A percentile compares a stretch with the other conserved stretches of the same genome.
Evolutionary conservation across 2,888 invertebrate genomes (phyloP).

Genomic region (Dendrolimus houi): DNA sequence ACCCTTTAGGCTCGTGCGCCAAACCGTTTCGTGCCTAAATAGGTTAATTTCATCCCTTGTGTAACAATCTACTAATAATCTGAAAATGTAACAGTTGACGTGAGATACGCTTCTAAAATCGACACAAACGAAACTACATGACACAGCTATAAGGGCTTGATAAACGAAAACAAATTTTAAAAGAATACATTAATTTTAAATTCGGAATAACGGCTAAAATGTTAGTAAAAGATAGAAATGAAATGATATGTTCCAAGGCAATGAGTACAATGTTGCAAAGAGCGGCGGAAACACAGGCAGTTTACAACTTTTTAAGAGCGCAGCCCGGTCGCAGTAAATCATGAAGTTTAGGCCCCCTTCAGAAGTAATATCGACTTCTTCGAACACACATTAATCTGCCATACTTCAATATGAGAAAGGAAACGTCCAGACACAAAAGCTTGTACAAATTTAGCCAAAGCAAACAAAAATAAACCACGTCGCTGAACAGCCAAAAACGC

Average conservation of each 20-base stretch:
- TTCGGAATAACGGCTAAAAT: too few relatives aligned
- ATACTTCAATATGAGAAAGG: slow-evolving; percentile 67
- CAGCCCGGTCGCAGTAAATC: slow-evolving; percentile 66
- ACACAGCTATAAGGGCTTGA: too few relatives aligned
- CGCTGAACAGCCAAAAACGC: slow-evolving; percentile 10
- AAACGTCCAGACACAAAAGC: slow-evolving; percentile 53
- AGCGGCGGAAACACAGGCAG: slow-evolving; percentile 67
- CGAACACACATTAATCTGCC: slow-evolving; percentile 71
- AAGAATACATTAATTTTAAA: too few relatives aligned
- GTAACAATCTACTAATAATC: too few relatives aligned
- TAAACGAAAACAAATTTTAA: too few relatives aligned
- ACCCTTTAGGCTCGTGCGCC: too few relatives aligned
- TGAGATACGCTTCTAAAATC: too few relatives aligned
- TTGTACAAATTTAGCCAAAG: slow-evolving; percentile 43
- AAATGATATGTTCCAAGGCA: not conserved
- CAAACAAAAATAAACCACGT: slow-evolving; percentile 24
- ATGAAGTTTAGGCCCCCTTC: slow-evolving; percentile 63
- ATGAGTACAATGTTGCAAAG: slow-evolving; percentile 51
- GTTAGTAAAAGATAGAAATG: not conserved
- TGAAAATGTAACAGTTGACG: too few relatives aligned
- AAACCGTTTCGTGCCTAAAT: too few relatives aligned
- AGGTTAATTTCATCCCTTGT: too few relatives aligned
- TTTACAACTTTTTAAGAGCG: slow-evolving; percentile 74
- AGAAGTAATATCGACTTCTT: slow-evolving; percentile 73
- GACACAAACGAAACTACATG: too few relatives aligned